A percentile compares a stretch with the other conserved stretches of the same genome.
These are phyloP conservation scores for Solenodon paradoxus DNA, from an alignment of 2,113 vertebrate species.

Conservation along the genomic window DNA sequence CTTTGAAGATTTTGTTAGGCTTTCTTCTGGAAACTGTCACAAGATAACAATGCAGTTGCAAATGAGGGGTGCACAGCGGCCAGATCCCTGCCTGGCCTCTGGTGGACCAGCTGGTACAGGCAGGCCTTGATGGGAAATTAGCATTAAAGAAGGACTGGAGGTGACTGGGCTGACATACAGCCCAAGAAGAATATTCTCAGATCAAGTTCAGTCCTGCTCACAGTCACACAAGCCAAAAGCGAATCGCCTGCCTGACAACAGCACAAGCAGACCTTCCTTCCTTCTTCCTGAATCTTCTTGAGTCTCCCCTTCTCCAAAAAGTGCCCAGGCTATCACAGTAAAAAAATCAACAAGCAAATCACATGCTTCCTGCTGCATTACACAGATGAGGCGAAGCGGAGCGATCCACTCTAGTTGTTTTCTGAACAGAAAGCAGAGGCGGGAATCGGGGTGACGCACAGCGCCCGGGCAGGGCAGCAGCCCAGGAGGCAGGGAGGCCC, in stretches of 20 bases:
- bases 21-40: conserved; percentile 57
- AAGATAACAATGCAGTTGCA: conserved; percentile 59
- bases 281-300: background rate
- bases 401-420: background rate
- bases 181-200: background rate
- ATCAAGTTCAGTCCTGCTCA: background rate
- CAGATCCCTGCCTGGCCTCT: background rate
- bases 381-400: background rate
- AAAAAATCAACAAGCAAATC: conserved; percentile 5
- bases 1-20: conserved; percentile 70
- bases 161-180: background rate
- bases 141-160: conserved; percentile 24
- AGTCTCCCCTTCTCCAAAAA: background rate
- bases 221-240: background rate
- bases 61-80: conserved; percentile 30
- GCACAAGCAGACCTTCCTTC: background rate
- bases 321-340: background rate
- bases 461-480: background rate
- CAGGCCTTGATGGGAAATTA: conserved; percentile 13
- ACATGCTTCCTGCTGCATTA: background rate
- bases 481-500: background rate
- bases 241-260: background rate
- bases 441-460: background rate
- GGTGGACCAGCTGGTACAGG: conserved; percentile 36
- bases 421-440: background rate